phyloP scores from a whole-genome alignment of 2,113 vertebrate species.

The Burhinus oedicnemus region DNA sequence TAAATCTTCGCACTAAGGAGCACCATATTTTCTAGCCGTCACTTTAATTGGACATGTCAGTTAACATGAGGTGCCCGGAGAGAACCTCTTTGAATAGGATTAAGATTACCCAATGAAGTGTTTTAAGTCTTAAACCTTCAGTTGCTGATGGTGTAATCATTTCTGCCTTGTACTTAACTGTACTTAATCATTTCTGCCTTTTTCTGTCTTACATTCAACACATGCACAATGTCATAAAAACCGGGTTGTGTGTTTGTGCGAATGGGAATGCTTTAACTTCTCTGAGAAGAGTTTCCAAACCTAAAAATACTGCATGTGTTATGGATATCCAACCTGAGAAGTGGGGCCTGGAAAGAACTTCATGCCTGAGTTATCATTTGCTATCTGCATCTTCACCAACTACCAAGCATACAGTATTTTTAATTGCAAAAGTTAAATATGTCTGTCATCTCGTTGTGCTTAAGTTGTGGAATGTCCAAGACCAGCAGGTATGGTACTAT shows the following conservation, averaged over 20 bases:
- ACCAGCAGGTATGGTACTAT: conserved; percentile 70
- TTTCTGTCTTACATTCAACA: background rate
- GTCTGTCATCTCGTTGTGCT: conserved; percentile 79
- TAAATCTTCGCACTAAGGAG: conserved; percentile 38
- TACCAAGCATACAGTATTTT: background rate
- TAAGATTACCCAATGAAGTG: conserved; percentile 73
- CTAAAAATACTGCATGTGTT: background rate
- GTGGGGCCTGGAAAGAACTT: conserved; percentile 18
- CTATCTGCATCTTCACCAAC: background rate
- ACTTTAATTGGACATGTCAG: conserved; percentile 83
- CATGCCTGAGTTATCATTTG: background rate
- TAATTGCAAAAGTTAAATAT: conserved; percentile 67
- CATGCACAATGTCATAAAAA: background rate
- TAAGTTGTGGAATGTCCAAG: conserved; percentile 77
- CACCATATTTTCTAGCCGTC: conserved; percentile 71
- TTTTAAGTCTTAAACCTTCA: conserved; percentile 71
- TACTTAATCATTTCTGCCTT: conserved; percentile 58
- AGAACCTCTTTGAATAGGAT: conserved; percentile 73
- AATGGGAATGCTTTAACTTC: background rate
- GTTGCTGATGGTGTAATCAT: conserved; percentile 69
- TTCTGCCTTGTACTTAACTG: conserved; percentile 33
- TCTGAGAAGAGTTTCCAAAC: background rate
- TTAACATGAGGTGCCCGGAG: conserved; percentile 80
- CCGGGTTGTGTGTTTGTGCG: background rate
- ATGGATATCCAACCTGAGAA: conserved; percentile 36